Evolutionary conservation across 2,888 invertebrate species (phyloP), one percentile per base, ranked within the genome.

Genomic region (Pycnomerus fuliginosus): DNA sequence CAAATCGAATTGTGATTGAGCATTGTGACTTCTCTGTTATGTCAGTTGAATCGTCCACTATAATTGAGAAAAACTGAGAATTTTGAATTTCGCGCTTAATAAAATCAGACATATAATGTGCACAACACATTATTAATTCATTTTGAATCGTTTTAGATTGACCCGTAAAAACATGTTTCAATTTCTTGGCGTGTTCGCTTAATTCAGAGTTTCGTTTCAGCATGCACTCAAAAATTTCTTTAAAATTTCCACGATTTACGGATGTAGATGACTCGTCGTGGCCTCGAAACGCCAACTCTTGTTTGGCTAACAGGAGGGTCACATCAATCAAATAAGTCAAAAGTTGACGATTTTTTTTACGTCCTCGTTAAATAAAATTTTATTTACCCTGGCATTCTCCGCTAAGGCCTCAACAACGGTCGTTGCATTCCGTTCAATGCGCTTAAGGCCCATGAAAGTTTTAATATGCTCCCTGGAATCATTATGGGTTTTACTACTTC

Each of bases 21-120:
- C 42, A 46, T 20, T 50, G 50, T n/a, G 42, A 33, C 1, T 23
- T 23, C 20, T 50, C 37, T 5, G 24, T 15, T 13, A 50, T 39
- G 24, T 46, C 43, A 20, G 38, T 43, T 12, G 49, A 33, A 16
- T 42, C 39, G 23, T 43, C 46, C 4, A 43, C 42, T 29, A 45
- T 31, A 20, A 49, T 29, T 7, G 45, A 32, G 22, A 45, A 49
- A 49, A 44, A 41, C 16, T n/a, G n/a, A 16, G 28, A 29, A 12
- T 32, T 22, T 7, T 33, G 28, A 13, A 49, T 37, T 45, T 49
- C 45, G n/a, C 37, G 23, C 2, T 44, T n/a, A 8, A 48, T 34
- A 28, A 27, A 25, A 5, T 48, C 34, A 10, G 22, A 15, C 3
- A 48, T 14, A 28, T 37, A 36, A 11, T 44, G 16, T 8, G 30